These are phyloP conservation scores for Ochotona princeps DNA, from an alignment of 2,113 vertebrate genomes.

Conservation along the genomic window DNA sequence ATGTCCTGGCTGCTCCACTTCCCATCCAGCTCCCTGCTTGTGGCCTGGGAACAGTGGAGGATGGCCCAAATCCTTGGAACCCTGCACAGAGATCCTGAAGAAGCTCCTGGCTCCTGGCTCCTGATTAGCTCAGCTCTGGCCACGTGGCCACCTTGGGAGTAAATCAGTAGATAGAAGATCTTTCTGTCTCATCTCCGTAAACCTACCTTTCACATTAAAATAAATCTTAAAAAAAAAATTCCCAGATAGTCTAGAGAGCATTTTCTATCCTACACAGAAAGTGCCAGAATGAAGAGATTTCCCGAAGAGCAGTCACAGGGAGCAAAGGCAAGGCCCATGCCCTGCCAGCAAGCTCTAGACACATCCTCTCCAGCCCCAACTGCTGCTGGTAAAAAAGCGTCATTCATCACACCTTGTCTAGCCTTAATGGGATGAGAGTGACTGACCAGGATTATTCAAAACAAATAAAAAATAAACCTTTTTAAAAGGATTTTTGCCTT, in stretches of 20 bases:
- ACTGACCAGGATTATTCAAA: not conserved
- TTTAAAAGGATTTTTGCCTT: not conserved
- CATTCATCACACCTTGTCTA: not conserved
- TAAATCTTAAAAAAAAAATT: not conserved
- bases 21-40: too few species aligned
- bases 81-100: too few species aligned
- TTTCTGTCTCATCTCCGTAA: too few species aligned
- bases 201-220: too few species aligned
- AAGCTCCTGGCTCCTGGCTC: too few species aligned
- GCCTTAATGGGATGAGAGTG: not conserved
- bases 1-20: too few species aligned
- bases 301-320: not conserved
- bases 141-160: too few species aligned
- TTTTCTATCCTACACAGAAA: not conserved
- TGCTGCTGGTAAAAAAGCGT: not conserved
- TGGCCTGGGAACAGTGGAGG: too few species aligned
- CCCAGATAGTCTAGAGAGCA: not conserved
- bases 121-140: too few species aligned
- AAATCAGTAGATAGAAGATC: too few species aligned
- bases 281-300: not conserved
- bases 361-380: not conserved
- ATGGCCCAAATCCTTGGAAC: too few species aligned
- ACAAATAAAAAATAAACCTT: not conserved
- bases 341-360: not conserved
- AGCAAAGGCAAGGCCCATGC: not conserved